These are phyloP conservation scores for Excalfactoria chinensis DNA, from an alignment of 2,113 vertebrate species.

Conservation along the genomic window DNA sequence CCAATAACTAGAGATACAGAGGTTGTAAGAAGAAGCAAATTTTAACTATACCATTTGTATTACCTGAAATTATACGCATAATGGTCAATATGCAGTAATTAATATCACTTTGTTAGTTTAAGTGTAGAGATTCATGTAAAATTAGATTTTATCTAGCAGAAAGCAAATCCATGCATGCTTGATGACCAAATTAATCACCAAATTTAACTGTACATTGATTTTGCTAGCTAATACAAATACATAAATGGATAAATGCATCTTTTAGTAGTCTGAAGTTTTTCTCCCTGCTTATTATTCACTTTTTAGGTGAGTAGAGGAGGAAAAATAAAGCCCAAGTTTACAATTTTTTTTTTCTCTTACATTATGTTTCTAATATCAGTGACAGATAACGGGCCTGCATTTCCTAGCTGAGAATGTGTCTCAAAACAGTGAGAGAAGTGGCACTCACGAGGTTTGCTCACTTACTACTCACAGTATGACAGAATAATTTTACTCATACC, in stretches of 20 bases:
- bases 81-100: background rate
- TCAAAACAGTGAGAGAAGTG: slow-evolving; percentile 38
- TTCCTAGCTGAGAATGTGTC: slow-evolving; percentile 66
- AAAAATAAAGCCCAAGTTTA: slow-evolving; percentile 10
- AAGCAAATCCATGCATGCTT: background rate
- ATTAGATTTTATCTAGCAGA: background rate
- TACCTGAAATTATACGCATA: background rate
- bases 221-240: background rate
- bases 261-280: slow-evolving; percentile 7
- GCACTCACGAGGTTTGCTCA: slow-evolving; percentile 61
- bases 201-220: background rate
- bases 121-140: background rate
- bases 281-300: background rate
- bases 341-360: background rate
- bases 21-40: background rate
- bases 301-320: background rate
- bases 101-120: background rate
- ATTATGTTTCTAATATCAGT: slow-evolving; percentile 32
- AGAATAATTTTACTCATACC: slow-evolving; percentile 41
- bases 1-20: background rate
- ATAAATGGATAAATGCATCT: slow-evolving; percentile 10
- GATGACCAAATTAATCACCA: background rate
- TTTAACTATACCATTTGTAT: background rate
- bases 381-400: slow-evolving; percentile 55
- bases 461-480: slow-evolving; percentile 38